Percentiles rank a stretch among this genome's conserved stretches.
Evolutionary conservation across 2,113 vertebrate species (phyloP).

Genomic region (Piaya cayana): DNA sequence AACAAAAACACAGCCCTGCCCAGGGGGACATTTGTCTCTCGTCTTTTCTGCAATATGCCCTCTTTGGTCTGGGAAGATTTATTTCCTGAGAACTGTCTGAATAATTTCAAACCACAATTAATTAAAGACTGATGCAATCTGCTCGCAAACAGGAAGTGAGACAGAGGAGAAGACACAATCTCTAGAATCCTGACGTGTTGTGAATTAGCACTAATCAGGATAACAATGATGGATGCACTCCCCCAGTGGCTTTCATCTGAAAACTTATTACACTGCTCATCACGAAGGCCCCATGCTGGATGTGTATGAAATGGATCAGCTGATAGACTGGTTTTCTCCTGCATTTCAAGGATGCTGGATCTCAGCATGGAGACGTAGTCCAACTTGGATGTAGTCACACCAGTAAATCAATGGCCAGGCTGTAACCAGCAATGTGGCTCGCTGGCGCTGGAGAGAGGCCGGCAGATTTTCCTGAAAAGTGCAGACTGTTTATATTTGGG

Average conservation of each 20-base stretch:
- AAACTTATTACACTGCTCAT: not conserved
- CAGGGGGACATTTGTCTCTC: fast-evolving
- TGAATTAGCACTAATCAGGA: conserved; percentile 45
- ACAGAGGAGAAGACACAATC: conserved; percentile 12
- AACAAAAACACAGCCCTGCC: not conserved
- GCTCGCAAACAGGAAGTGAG: conserved; percentile 29
- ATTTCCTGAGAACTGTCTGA: conserved; percentile 38
- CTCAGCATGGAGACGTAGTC: not conserved
- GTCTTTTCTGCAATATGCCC: not conserved
- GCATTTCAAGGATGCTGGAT: conserved; percentile 40
- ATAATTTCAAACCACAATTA: conserved; percentile 58
- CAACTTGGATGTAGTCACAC: conserved; percentile 52
- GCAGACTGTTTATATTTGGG: conserved; percentile 52
- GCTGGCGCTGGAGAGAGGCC: conserved; percentile 42
- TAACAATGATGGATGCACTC: conserved; percentile 45
- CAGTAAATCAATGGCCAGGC: conserved; percentile 60
- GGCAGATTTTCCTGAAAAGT: conserved; percentile 64
- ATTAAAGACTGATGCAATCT: conserved; percentile 38
- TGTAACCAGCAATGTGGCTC: conserved; percentile 19
- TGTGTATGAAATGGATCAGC: conserved; percentile 42
- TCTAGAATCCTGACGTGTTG: not conserved
- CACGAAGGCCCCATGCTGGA: not conserved
- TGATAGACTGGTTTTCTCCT: conserved; percentile 42
- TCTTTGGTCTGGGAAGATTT: not conserved
- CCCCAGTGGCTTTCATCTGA: conserved; percentile 29